phyloP scores from a whole-genome alignment of 1,140 invertebrate genomes.

The Oncopodura yosiiana region DNA sequence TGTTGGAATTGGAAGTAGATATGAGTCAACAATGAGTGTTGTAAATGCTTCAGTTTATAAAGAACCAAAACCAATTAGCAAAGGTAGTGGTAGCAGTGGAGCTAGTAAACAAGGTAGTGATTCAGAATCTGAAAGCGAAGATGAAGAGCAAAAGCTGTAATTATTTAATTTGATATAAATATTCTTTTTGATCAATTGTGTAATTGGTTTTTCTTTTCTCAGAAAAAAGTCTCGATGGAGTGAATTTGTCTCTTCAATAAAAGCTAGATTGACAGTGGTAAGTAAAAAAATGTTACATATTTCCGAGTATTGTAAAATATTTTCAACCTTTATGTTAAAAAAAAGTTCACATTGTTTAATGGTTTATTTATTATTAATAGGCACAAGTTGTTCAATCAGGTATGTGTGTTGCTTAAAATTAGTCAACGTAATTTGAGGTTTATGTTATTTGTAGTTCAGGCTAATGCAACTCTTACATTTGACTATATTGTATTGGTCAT shows the following conservation, averaged over 20 bases:
- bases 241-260: slow-evolving; percentile 47
- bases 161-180: not conserved
- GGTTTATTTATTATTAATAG: no score
- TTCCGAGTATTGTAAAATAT: no score
- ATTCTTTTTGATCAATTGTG: not conserved
- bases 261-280: slow-evolving; percentile 72
- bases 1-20: slow-evolving; percentile 26
- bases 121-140: not conserved
- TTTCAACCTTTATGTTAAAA: no score
- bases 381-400: slow-evolving; percentile 75
- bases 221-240: not conserved
- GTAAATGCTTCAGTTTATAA: not conserved
- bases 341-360: no score
- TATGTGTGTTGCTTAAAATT: no score
- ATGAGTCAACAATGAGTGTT: slow-evolving; percentile 26
- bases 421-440: no score
- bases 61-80: not conserved
- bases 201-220: not conserved
- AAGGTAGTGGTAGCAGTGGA: no score
- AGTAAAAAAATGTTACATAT: no score
- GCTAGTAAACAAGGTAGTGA: not conserved
- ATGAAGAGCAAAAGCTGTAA: not conserved
- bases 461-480: slow-evolving; percentile 67
- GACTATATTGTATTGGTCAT: slow-evolving; percentile 68
- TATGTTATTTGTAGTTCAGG: no score